Evolutionary conservation across 2,888 invertebrate genomes (phyloP).

Genomic region (Thereva unica): DNA sequence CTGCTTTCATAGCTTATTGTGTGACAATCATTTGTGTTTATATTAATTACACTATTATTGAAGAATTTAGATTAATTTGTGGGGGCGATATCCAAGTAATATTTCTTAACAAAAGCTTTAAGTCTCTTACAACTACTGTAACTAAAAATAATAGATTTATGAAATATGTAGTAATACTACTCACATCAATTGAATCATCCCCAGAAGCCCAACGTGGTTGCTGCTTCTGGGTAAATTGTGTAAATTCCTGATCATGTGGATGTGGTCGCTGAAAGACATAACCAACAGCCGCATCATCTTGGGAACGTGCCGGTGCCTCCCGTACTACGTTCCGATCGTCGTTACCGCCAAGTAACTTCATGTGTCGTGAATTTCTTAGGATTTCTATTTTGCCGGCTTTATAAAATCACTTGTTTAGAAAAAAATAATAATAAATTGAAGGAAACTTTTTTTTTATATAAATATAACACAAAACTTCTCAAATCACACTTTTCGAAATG

Average conservation of each 20-base stretch:
- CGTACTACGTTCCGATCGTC: conserved; percentile 68
- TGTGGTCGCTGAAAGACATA: conserved; percentile 83
- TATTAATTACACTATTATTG: too few species aligned
- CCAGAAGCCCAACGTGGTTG: conserved; percentile 83
- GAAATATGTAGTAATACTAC: conserved; percentile 49
- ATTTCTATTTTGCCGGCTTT: conserved; percentile 58
- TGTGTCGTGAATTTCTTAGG: conserved; percentile 61
- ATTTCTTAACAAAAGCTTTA: background rate
- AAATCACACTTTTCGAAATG: too few species aligned
- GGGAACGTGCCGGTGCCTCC: conserved; percentile 71
- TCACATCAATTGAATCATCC: conserved; percentile 87
- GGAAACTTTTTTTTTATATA: background rate
- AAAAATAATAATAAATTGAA: background rate
- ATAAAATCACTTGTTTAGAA: conserved; percentile 6
- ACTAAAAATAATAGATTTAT: background rate
- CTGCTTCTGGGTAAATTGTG: conserved; percentile 72
- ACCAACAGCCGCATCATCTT: conserved; percentile 91
- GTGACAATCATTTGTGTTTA: too few species aligned
- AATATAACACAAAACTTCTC: too few species aligned
- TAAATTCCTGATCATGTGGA: conserved; percentile 79
- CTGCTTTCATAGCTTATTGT: too few species aligned
- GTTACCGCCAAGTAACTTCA: conserved; percentile 78
- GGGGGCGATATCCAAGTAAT: too few species aligned
- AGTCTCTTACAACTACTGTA: background rate
- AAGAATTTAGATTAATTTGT: too few species aligned